A percentile compares a stretch with the other conserved stretches of the same genome.
phyloP scores from a whole-genome alignment of 2,797 vertebrate species.

The Spizella passerina region DNA sequence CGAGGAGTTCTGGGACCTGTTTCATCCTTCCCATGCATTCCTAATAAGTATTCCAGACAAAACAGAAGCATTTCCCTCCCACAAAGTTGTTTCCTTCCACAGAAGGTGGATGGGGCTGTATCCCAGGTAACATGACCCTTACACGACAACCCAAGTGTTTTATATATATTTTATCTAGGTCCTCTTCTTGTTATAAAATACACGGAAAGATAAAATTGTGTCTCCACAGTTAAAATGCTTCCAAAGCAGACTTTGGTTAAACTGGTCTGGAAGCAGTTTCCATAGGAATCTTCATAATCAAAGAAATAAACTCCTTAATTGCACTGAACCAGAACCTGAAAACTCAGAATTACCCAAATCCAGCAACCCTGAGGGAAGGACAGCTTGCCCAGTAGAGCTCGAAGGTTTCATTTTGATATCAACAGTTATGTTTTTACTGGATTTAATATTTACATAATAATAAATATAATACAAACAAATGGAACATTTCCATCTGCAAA shows the following conservation, averaged over 20 bases:
- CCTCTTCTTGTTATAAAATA: not conserved
- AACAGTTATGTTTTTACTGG: not conserved
- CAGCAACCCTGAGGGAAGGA: fast-evolving
- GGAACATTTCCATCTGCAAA: not conserved
- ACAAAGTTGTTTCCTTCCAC: not conserved
- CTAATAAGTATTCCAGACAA: not conserved
- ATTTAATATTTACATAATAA: not conserved
- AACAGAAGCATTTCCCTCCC: not conserved
- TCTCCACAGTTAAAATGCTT: not conserved
- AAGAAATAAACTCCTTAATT: not conserved
- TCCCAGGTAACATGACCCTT: not conserved
- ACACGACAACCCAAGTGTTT: not conserved
- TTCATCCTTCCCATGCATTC: not conserved
- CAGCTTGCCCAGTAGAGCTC: not conserved
- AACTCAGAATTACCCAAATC: not conserved
- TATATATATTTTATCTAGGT: not conserved
- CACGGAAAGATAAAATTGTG: not conserved
- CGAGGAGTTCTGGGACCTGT: not conserved
- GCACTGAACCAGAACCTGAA: not conserved
- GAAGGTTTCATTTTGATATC: not conserved
- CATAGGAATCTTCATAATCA: not conserved
- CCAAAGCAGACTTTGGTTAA: not conserved
- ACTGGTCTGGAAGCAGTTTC: not conserved
- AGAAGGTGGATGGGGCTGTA: not conserved
- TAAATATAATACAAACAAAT: not conserved